Conservation (phyloP, 2,113 vertebrate genomes). For the Misgurnus mizolepis region DNA sequence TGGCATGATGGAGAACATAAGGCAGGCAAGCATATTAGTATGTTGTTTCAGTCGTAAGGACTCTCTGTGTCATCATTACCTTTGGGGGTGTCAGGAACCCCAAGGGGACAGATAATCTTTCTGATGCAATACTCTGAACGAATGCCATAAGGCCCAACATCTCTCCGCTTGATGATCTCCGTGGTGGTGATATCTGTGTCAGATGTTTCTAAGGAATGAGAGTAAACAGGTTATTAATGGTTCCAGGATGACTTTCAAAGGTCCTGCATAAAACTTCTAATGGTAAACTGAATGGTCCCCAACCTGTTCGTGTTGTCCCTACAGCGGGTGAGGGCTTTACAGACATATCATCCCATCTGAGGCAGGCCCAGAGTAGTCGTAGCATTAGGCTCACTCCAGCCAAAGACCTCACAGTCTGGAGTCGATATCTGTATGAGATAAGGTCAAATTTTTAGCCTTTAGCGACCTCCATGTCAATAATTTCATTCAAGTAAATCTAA, state of each 20-base stretch:
- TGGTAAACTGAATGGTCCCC: neutral
- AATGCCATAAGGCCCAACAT: conserved; percentile 95
- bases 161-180: conserved; percentile 97
- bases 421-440: conserved; percentile 82
- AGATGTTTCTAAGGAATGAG: conserved; percentile 85
- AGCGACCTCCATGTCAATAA: neutral
- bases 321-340: conserved; percentile 93
- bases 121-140: conserved; percentile 98
- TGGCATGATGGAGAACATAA: neutral
- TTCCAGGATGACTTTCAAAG: neutral
- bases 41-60: neutral
- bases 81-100: conserved; percentile 95
- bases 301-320: conserved; percentile 95
- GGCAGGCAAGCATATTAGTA: neutral
- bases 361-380: conserved; percentile 91
- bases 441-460: neutral
- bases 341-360: conserved; percentile 98
- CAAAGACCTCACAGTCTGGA: conserved; percentile 94
- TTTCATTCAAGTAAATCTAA: too few relatives aligned
- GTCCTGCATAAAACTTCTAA: neutral
- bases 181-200: conserved; percentile 98
- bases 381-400: conserved; percentile 97
- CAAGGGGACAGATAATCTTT: conserved; percentile 98
- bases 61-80: conserved; percentile 69
- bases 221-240: conserved; percentile 21